phyloP scores from a whole-genome alignment of 2,888 invertebrate genomes.

The Gibbula magus region DNA sequence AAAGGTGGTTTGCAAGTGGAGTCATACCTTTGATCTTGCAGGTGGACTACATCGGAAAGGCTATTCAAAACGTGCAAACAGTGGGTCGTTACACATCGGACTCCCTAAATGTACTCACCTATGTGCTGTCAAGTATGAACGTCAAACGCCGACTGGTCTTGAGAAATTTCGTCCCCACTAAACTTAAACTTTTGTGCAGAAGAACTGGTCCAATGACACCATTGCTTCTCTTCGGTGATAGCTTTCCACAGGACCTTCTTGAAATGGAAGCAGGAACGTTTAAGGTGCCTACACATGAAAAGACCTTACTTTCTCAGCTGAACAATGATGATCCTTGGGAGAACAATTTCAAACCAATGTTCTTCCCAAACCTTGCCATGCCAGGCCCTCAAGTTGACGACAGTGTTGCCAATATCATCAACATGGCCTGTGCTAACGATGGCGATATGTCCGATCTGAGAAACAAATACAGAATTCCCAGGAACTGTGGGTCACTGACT shows the following conservation, averaged over 20 bases:
- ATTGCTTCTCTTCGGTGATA: background rate
- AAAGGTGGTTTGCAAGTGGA: background rate
- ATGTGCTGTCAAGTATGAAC: background rate
- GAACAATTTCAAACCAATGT: background rate
- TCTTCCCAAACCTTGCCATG: background rate
- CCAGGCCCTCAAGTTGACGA: background rate
- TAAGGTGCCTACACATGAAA: background rate
- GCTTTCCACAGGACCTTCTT: background rate
- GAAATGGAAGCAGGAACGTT: background rate
- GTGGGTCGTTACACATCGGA: background rate
- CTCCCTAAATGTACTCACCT: background rate
- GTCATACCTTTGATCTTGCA: background rate
- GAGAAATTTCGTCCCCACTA: background rate
- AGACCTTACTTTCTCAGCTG: background rate
- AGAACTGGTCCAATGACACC: background rate
- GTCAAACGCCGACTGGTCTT: background rate
- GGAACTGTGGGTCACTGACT: background rate
- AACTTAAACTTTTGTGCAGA: background rate
- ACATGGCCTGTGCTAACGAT: constrained; percentile 16
- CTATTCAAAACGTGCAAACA: background rate
- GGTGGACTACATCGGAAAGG: background rate
- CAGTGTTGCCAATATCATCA: background rate
- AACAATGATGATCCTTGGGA: background rate
- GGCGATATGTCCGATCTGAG: background rate
- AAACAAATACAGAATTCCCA: background rate